Base-by-base conservation (phyloP, 2,888 invertebrate genomes). In the Fabriciana adippe region DNA sequence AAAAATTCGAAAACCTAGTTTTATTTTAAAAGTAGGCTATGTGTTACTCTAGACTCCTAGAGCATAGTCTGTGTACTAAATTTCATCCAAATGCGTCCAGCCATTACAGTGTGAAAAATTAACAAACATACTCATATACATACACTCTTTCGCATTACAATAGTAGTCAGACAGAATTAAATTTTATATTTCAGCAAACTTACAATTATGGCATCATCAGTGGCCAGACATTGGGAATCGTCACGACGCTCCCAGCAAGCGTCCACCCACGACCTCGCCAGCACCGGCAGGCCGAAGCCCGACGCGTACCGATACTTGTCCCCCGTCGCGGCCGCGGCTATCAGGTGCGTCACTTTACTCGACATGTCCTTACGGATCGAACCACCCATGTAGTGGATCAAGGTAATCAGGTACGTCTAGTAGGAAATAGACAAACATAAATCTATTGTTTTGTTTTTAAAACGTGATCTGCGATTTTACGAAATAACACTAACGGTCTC, bases 331-430 rank as follows among this genome's bases (percentile, higher is more conserved):
- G 95, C 94, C 80, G 97, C 97, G 73, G 99, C 97, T 77, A 99
- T 97, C 76, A 99, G 94, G 93, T 99, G 99, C 65, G 99, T 99
- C 76, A 98, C 97, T 84, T 96, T 96, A 68, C 95, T 94, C 72
- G 95, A 95, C 94, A 97, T 96, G 83, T 99, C 98, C 90, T 97
- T 97, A 74, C 98, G 95, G 81, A 99, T 97, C 79, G 97, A 97
- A 60, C 99, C 99, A 77, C 98, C 98, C 99, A 99, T 99, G 86
- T 96, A 96, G 93, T 99, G 99, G 78, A 99, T 97, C 86, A 98
- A 93, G 78, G 96, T 96, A 78, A 98, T 97, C 86, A 98, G 93
- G 86, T 95, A 95, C 79, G 96, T 96, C 98, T 98, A 90, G n/a
- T 0, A 13, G 21, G 6, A 14, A 59, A 14, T 16, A 26, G 35